Conservation (phyloP, 2,888 invertebrate genomes). For the Drosophila greeni region DNA sequence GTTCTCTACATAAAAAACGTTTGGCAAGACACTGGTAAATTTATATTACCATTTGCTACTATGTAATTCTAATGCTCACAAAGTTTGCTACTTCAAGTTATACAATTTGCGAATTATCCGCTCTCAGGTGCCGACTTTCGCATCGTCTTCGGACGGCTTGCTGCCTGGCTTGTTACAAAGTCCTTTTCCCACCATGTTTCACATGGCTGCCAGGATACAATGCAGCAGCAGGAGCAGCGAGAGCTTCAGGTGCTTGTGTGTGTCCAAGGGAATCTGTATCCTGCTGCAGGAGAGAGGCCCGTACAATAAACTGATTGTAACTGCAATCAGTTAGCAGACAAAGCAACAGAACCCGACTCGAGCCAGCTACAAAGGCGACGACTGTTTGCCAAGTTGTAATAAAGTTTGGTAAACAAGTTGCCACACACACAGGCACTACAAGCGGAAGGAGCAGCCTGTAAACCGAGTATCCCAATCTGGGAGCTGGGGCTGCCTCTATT, state of each 20-base stretch:
- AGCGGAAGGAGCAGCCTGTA: constrained; percentile 16
- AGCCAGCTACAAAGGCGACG: constrained; percentile 64
- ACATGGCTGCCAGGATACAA: constrained; percentile 18
- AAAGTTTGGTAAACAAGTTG: constrained; percentile 70
- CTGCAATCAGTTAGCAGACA: constrained; percentile 59
- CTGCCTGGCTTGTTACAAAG: constrained; percentile 18
- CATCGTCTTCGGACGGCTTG: constrained; percentile 15
- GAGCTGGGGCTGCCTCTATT: constrained; percentile 21
- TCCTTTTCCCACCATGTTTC: constrained; percentile 34
- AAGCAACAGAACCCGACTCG: constrained; percentile 34
- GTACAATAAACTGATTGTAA: constrained; percentile 66
- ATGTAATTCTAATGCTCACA: constrained; percentile 18
- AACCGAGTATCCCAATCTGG: constrained; percentile 32
- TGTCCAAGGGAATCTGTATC: constrained; percentile 13
- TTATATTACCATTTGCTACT: neutral
- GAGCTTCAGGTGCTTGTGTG: constrained; percentile 8
- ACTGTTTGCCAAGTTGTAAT: constrained; percentile 73
- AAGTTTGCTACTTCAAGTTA: constrained; percentile 29
- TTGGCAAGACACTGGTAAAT: neutral
- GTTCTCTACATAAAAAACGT: neutral
- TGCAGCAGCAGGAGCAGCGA: constrained; percentile 20
- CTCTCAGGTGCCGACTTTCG: constrained; percentile 11
- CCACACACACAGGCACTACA: constrained; percentile 21
- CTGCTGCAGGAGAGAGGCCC: constrained; percentile 34
- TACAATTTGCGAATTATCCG: constrained; percentile 30